Percentiles rank a stretch among this genome's conserved stretches.
Evolutionary conservation across 2,113 vertebrate genomes (phyloP).

Genomic region (Phrynocephalus versicolor): DNA sequence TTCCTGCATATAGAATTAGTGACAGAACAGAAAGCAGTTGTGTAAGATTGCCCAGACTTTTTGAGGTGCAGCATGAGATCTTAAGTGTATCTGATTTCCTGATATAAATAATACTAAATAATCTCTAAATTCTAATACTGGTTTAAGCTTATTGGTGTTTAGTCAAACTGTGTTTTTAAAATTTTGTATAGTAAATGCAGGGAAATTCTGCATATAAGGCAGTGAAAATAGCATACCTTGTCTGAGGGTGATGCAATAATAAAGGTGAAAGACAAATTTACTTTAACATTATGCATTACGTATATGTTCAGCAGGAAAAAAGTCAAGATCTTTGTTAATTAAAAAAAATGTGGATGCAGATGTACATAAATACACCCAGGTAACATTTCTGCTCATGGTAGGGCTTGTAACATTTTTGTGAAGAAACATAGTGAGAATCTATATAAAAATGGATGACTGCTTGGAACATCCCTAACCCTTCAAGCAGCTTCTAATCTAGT

Average conservation of each 20-base stretch:
- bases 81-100: background rate
- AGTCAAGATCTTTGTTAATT: background rate
- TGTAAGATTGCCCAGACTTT: background rate
- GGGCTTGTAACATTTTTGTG: background rate
- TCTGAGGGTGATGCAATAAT: background rate
- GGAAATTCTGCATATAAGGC: background rate
- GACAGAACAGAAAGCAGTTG: background rate
- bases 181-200: background rate
- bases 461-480: background rate
- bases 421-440: background rate
- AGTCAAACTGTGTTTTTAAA: background rate
- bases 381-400: too few species aligned
- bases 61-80: background rate
- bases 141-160: background rate
- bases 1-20: background rate
- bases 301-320: background rate
- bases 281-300: background rate
- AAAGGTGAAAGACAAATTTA: background rate
- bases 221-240: background rate
- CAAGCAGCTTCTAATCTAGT: background rate
- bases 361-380: background rate
- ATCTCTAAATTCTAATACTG: background rate
- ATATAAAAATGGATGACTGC: background rate
- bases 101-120: background rate
- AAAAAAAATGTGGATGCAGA: background rate